Base-by-base conservation (phyloP, 2,888 invertebrate genomes). In the Marasmarcha lunaedactyla region DNA sequence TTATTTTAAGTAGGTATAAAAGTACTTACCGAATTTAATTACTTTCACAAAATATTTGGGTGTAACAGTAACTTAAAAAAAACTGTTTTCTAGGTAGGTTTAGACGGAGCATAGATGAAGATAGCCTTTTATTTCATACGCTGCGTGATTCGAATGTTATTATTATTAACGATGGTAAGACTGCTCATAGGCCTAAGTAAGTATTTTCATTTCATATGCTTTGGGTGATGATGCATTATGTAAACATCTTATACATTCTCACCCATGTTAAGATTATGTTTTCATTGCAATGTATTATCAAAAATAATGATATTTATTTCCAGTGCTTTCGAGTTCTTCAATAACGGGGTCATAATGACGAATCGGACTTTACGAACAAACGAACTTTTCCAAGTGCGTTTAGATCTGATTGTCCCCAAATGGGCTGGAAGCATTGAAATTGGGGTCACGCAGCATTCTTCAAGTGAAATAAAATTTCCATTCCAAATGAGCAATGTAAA, bases 381-480 rank as follows among this genome's bases (percentile, higher is more conserved):
- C 57, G 97, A 97, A 76, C 72, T 97, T 57, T 97, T 97, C 74
- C 96, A 97, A 86, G 94, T 97, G 40, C 86, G 93, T 39, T 84
- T 97, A 41, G 97, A 97, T 63, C 89, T 93, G 57, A 92, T 97
- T 56, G 93, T 97, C 14, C 92, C 93, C 14, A 94, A 96, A 71
- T 97, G 97, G 97, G 95, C 95, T 25, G 97, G 97, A 27, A 95
- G 95, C 33, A 93, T 97, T 50, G 97, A 97, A 84, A 92, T 94
- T 70, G 95, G 94, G 48, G 93, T 95, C 43, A 97, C 97, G 39
- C 94, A 94, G 42, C 94, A 95, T 72, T 90, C 91, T 49, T 94
- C 96, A 1, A 89, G 90, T 39, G 93, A 94, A 61, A 78, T 95
- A 46, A 91, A 94, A 52, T 94, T 93, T 79, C 96, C 96, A 15